phyloP scores from a whole-genome alignment of 37 sponge, comb jelly and placozoan genomes.

The Mnemiopsis leidyi region DNA sequence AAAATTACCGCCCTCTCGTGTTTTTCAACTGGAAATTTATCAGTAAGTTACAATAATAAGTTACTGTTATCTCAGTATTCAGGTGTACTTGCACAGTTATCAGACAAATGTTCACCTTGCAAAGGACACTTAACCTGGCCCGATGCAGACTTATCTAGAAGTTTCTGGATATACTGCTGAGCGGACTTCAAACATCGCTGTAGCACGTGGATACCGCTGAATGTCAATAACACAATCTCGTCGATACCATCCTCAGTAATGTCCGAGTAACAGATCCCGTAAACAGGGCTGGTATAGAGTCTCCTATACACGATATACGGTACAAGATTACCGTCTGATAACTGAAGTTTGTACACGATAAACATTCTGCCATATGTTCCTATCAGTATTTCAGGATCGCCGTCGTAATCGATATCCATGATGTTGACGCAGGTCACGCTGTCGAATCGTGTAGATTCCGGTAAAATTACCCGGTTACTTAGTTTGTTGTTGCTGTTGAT shows the following conservation, averaged over 20 bases:
- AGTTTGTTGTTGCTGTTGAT: not conserved
- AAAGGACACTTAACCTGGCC: not conserved
- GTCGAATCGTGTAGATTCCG: not conserved
- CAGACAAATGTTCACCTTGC: not conserved
- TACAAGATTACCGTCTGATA: not conserved
- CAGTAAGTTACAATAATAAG: too few relatives aligned
- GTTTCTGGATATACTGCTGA: conserved; percentile 30
- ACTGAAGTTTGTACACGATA: conserved; percentile 18
- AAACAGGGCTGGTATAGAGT: not conserved
- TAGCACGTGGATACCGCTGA: conserved; percentile 31
- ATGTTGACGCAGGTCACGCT: conserved; percentile 8
- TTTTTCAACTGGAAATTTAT: too few relatives aligned
- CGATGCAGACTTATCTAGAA: not conserved
- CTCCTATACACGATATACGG: not conserved
- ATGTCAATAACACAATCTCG: conserved; percentile 21
- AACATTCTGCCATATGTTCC: conserved; percentile 47
- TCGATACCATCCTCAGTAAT: conserved; percentile 9
- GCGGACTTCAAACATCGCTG: conserved; percentile 63
- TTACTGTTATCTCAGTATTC: not conserved
- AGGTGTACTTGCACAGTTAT: not conserved
- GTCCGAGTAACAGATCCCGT: conserved; percentile 19
- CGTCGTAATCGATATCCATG: conserved; percentile 58
- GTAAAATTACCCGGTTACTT: not conserved
- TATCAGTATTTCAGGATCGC: conserved; percentile 15
- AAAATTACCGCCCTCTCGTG: too few relatives aligned